These are phyloP conservation scores for Mesoligia furuncula DNA, from an alignment of 2,888 invertebrate genomes.

Conservation along the genomic window DNA sequence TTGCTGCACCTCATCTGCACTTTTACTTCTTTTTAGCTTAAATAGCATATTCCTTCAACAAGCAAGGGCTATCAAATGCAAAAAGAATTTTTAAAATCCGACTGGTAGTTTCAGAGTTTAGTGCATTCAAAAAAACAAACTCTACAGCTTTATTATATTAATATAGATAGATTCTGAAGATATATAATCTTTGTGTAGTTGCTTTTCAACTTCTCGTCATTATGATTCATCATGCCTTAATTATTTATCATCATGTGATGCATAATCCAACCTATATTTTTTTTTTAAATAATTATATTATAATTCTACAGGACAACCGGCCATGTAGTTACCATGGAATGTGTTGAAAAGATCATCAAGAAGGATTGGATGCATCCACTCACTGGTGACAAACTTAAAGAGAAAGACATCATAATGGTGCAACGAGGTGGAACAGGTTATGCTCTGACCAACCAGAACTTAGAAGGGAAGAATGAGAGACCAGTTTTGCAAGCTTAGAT, in stretches of 20 bases:
- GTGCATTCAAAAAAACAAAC: too few species aligned
- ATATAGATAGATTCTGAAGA: neutral
- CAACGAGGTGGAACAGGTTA: slow-evolving; percentile 99
- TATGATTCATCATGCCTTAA: neutral
- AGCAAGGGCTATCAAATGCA: too few species aligned
- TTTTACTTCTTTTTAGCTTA: neutral
- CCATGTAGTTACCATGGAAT: slow-evolving; percentile 98
- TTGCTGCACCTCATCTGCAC: too few species aligned
- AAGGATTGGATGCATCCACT: slow-evolving; percentile 99
- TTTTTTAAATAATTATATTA: neutral
- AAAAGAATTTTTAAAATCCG: too few species aligned
- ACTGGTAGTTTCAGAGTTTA: too few species aligned
- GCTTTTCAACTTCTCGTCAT: neutral
- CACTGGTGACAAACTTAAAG: slow-evolving; percentile 95
- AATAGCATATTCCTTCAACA: too few species aligned
- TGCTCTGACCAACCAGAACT: slow-evolving; percentile 95
- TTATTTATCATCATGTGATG: neutral
- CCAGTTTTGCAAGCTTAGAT: slow-evolving; percentile 95
- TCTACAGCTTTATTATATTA: too few species aligned
- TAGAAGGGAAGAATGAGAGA: slow-evolving; percentile 95
- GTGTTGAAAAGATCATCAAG: slow-evolving; percentile 98
- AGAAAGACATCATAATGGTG: slow-evolving; percentile 97
- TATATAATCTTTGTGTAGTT: neutral
- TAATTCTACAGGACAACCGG: slow-evolving; percentile 92
- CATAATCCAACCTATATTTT: neutral